Conservation (phyloP, 2,797 vertebrate genomes). For the Setipinna tenuifilis region DNA sequence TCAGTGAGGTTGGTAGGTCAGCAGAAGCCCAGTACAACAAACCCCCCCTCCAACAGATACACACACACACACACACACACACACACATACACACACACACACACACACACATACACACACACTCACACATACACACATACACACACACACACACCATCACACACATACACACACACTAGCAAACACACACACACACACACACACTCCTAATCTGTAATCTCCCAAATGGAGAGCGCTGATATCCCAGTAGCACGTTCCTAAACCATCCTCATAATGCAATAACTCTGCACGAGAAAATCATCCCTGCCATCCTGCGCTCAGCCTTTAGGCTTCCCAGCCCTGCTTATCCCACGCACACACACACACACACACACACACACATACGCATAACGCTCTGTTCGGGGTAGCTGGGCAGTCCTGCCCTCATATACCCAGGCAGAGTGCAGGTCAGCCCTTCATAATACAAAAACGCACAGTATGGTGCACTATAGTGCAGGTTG, state of each 20-base stretch:
- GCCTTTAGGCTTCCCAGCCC: background rate
- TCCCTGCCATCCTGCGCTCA: background rate
- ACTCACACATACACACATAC: no score
- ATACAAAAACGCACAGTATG: background rate
- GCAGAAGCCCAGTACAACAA: background rate
- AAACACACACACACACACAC: no score
- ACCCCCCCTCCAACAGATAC: background rate
- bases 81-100: no score
- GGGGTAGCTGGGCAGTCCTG: background rate
- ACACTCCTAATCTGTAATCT: slow-evolving; percentile 19
- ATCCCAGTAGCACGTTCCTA: background rate
- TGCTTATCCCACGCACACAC: background rate
- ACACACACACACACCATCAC: no score
- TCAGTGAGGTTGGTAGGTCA: background rate
- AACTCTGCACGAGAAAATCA: background rate
- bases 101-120: no score
- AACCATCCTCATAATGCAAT: slow-evolving; percentile 15
- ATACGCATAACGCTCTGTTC: background rate
- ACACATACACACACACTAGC: no score
- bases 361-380: background rate
- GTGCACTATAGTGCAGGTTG: background rate
- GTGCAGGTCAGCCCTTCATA: background rate
- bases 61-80: no score
- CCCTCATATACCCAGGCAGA: background rate
- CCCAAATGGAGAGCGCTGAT: background rate